Evolutionary conservation across 1,140 invertebrate genomes (phyloP).

Genomic region (Drosophila melanica): DNA sequence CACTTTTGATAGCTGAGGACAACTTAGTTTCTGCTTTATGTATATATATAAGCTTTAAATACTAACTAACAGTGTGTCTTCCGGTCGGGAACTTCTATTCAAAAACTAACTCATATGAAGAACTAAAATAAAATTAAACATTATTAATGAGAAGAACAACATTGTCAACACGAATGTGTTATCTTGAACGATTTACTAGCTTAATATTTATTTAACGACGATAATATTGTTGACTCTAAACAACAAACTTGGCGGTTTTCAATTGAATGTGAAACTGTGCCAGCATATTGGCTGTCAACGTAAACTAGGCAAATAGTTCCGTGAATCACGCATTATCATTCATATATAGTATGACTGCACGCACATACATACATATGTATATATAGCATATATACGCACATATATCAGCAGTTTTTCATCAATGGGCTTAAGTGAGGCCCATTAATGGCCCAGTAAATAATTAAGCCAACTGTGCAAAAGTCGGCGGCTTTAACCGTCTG

Average conservation of each 20-base stretch:
- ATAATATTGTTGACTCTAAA: not conserved
- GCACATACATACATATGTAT: not conserved
- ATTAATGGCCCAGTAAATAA: constrained; percentile 19
- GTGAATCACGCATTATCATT: constrained; percentile 8
- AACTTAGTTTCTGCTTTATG: too few relatives aligned
- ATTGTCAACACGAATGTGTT: too few relatives aligned
- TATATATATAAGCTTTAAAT: too few relatives aligned
- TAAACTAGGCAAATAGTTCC: not conserved
- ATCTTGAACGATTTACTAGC: too few relatives aligned
- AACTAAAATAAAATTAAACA: too few relatives aligned
- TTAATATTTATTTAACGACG: too few relatives aligned
- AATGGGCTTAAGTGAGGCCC: constrained; percentile 8
- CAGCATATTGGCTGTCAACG: not conserved
- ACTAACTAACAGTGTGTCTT: too few relatives aligned
- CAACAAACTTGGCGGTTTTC: not conserved
- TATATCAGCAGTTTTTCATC: constrained; percentile 7
- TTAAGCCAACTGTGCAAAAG: constrained; percentile 34
- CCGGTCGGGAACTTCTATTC: too few relatives aligned
- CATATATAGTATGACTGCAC: not conserved
- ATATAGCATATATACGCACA: not conserved
- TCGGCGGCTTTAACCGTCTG: constrained; percentile 4
- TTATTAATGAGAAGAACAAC: too few relatives aligned
- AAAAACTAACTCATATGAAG: too few relatives aligned
- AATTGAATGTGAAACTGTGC: not conserved
- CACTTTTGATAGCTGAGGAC: too few relatives aligned